Conservation (phyloP, 1,140 invertebrate species). For the Schlechtendalia chinensis region DNA sequence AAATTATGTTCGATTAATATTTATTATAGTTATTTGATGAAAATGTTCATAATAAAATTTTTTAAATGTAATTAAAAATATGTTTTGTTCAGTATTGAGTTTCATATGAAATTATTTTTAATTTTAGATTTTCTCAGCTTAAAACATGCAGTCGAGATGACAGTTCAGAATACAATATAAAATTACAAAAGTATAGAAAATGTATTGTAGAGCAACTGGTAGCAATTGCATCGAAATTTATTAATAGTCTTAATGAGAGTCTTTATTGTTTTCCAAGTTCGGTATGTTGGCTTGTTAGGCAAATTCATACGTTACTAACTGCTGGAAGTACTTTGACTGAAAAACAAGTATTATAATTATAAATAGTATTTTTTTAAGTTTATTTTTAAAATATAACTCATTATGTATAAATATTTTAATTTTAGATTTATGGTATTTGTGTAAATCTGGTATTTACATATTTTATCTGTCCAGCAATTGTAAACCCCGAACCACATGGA, state of each 20-base stretch:
- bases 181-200: conserved; percentile 72
- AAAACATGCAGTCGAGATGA: conserved; percentile 16
- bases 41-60: no score
- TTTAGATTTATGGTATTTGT: conserved; percentile 73
- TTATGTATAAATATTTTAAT: conserved; percentile 56
- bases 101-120: background rate
- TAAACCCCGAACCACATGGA: conserved; percentile 94
- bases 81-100: no score
- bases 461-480: conserved; percentile 94
- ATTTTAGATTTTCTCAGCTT: conserved; percentile 40
- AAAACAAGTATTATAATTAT: conserved; percentile 62
- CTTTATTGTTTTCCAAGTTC: conserved; percentile 88
- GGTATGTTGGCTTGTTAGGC: conserved; percentile 74
- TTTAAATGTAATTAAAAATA: no score
- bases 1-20: no score
- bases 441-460: conserved; percentile 90
- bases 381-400: conserved; percentile 4
- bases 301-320: conserved; percentile 70
- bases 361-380: background rate
- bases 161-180: conserved; percentile 67
- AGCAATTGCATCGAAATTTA: conserved; percentile 77
- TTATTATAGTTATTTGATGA: no score
- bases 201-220: conserved; percentile 80
- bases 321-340: conserved; percentile 64
- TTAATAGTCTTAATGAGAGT: conserved; percentile 79